Evolutionary conservation across 2,888 invertebrate species (phyloP).

Genomic region (Zootermopsis nevadensis): DNA sequence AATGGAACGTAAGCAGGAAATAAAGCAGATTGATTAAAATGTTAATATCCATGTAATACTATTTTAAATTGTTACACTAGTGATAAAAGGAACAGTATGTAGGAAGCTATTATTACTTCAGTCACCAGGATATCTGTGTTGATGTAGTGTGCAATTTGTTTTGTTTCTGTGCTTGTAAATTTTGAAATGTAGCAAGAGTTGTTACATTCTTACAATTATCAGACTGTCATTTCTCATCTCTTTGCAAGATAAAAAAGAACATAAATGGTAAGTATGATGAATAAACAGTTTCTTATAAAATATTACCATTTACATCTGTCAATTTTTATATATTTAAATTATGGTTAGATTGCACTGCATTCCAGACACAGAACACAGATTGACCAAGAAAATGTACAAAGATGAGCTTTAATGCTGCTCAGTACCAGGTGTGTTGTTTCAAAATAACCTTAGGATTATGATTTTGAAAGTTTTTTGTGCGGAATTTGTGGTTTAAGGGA

Average conservation of each 20-base stretch:
- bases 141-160: neutral
- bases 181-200: neutral
- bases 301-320: neutral
- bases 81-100: neutral
- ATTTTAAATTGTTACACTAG: neutral
- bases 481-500: too few relatives aligned
- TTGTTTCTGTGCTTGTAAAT: slow-evolving; percentile 2
- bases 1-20: neutral
- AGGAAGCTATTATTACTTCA: neutral
- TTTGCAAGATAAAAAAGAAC: neutral
- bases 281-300: neutral
- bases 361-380: neutral
- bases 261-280: neutral
- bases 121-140: neutral
- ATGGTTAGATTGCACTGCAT: neutral
- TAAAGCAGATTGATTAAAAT: neutral
- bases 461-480: too few relatives aligned
- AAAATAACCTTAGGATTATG: too few relatives aligned
- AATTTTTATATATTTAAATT: neutral
- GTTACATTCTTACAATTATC: neutral
- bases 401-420: too few relatives aligned
- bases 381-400: too few relatives aligned
- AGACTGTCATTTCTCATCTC: neutral
- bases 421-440: too few relatives aligned
- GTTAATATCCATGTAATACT: neutral